Evolutionary conservation across 2,113 vertebrate genomes (phyloP), one percentile per base, ranked within the genome.

Genomic region (Epinephelus moara): DNA sequence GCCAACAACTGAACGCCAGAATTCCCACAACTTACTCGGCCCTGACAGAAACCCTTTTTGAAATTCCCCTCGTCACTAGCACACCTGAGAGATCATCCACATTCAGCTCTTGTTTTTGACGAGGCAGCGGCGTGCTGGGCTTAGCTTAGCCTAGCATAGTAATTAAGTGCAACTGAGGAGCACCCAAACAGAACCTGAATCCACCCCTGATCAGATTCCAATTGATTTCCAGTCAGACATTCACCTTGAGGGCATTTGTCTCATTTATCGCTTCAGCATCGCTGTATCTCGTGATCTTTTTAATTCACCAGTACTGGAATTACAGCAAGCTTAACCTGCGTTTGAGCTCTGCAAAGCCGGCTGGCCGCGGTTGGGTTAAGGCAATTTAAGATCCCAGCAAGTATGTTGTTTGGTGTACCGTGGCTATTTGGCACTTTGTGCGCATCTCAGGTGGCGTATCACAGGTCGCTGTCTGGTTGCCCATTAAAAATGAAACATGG

Each of bases 401-500:
- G 85, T 71, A 55, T 85, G 62, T 78, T 69, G 81, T 82, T 87
- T 78, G 78, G 83, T 89, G 55, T 83, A 40, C 30, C 18, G 21
- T 76, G 57, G 85, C 74, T 82, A 70, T 86, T 87, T 84, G 86
- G 80, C 80, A 56, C 77, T 80, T 74, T 47, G 19, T 14, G 33
- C 14, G 2, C 10, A 69, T 92, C 92, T 93, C 89, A 78, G 89
- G 91, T 92, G 91, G 85, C 85, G n/a, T 60, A 86, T 89, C 77
- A 68, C 64, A 80, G 88, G 87, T 89, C 76, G 72, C 77, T 70
- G 89, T 90, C 88, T 78, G 87, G 87, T 83, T 86, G 76, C 73
- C 81, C 91, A 92, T 95, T 91, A 92, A 93, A 95, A 87, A 93
- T 94, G 91, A 87, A 94, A 89, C 93, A 86, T 30, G 66, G 86